A percentile compares a stretch with the other conserved stretches of the same genome.
These are phyloP conservation scores for Chrysemys picta DNA, from an alignment of 2,113 vertebrate species.

Conservation along the genomic window DNA sequence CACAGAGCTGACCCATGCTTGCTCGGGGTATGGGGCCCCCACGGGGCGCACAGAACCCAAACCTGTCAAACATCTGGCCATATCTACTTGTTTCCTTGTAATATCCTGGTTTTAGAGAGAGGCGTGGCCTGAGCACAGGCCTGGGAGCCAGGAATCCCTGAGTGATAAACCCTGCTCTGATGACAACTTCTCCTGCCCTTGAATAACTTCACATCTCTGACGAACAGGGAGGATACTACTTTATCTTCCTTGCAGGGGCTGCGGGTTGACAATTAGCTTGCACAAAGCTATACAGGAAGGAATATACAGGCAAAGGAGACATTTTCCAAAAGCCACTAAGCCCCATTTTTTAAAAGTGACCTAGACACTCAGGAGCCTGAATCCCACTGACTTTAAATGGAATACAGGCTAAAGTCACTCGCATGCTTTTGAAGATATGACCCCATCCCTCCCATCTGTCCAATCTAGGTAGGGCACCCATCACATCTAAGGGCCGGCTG, in stretches of 20 bases:
- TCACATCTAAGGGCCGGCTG: background rate
- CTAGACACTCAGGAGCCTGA: background rate
- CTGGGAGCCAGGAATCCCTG: background rate
- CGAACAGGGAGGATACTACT: no score
- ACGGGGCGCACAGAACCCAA: background rate
- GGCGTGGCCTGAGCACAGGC: background rate
- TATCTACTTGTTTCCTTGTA: background rate
- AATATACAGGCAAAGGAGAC: no score
- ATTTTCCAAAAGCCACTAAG: background rate
- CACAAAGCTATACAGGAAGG: no score
- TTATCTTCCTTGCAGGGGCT: no score
- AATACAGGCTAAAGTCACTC: no score
- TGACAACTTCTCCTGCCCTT: conserved; percentile 49
- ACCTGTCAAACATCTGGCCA: background rate
- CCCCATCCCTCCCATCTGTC: no score
- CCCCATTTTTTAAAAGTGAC: background rate
- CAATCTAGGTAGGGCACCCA: background rate
- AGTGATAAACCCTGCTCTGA: background rate
- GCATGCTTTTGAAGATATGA: no score
- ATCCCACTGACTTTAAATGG: background rate
- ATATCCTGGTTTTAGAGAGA: background rate
- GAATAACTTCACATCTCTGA: background rate
- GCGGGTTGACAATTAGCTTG: no score
- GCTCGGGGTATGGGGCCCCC: background rate
- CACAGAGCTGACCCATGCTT: background rate